phyloP scores from a whole-genome alignment of 2,888 invertebrate species.

The Cylindroiulus punctatus region DNA sequence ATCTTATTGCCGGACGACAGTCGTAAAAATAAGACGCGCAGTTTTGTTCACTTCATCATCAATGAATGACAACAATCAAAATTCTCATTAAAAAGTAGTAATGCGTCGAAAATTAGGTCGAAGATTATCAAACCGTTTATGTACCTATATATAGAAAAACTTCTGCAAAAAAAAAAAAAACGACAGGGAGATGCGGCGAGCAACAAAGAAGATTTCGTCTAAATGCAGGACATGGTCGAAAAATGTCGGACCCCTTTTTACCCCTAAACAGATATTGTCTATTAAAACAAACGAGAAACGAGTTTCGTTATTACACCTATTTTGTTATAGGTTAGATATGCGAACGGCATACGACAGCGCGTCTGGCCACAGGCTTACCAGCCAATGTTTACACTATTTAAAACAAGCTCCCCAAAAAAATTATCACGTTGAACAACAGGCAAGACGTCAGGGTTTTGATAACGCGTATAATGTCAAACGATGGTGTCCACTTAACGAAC shows the following conservation, averaged over 20 bases:
- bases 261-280: not conserved
- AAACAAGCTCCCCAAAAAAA: not conserved
- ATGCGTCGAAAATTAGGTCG: constrained; percentile 29
- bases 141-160: not conserved
- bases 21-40: constrained; percentile 44
- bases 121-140: constrained; percentile 45
- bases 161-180: not conserved
- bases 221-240: constrained; percentile 13
- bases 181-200: not conserved
- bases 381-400: not conserved
- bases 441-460: not conserved
- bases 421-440: not conserved
- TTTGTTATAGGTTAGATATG: not conserved
- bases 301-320: constrained; percentile 43
- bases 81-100: constrained; percentile 40
- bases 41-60: constrained; percentile 41
- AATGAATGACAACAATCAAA: constrained; percentile 43
- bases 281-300: constrained; percentile 40
- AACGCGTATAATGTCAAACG: not conserved
- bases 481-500: constrained; percentile 21
- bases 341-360: not conserved
- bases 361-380: no score
- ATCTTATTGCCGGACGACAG: not conserved
- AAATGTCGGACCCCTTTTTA: not conserved
- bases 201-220: constrained; percentile 29